phyloP scores from a whole-genome alignment of 2,888 invertebrate genomes.

The Xanthorhoe spadicearia region DNA sequence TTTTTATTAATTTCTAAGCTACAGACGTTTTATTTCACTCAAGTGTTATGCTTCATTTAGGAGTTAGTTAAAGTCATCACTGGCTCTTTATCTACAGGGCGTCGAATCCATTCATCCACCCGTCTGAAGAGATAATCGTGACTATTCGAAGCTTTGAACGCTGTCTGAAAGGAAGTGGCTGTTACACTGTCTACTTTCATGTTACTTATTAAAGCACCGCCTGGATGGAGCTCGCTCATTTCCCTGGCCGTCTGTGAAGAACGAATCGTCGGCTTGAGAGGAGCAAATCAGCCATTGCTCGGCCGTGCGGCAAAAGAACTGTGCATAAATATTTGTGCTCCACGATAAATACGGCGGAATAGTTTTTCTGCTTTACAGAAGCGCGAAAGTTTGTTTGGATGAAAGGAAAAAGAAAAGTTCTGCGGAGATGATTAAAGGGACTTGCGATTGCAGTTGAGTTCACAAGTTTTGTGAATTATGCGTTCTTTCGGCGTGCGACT shows the following conservation, averaged over 20 bases:
- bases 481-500: neutral
- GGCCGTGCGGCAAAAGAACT: slow-evolving; percentile 32
- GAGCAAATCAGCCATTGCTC: slow-evolving; percentile 34
- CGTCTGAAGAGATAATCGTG: slow-evolving; percentile 50
- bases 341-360: slow-evolving; percentile 28
- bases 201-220: slow-evolving; percentile 42
- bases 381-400: slow-evolving; percentile 28
- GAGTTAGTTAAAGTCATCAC: neutral
- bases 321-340: slow-evolving; percentile 39
- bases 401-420: slow-evolving; percentile 25
- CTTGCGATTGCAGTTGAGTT: slow-evolving; percentile 14
- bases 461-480: slow-evolving; percentile 7
- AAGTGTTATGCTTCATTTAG: too few relatives aligned
- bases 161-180: slow-evolving; percentile 27
- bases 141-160: slow-evolving; percentile 39
- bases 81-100: slow-evolving; percentile 17
- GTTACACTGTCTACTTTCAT: slow-evolving; percentile 39
- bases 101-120: slow-evolving; percentile 48
- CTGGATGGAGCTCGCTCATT: slow-evolving; percentile 33
- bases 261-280: slow-evolving; percentile 23
- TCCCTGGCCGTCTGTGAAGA: slow-evolving; percentile 33
- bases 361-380: slow-evolving; percentile 36
- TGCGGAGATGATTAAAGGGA: slow-evolving; percentile 21
- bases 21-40: too few relatives aligned
- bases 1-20: too few relatives aligned